Conservation (phyloP, 2,797 vertebrate genomes). For the Cryptoprocta ferox region DNA sequence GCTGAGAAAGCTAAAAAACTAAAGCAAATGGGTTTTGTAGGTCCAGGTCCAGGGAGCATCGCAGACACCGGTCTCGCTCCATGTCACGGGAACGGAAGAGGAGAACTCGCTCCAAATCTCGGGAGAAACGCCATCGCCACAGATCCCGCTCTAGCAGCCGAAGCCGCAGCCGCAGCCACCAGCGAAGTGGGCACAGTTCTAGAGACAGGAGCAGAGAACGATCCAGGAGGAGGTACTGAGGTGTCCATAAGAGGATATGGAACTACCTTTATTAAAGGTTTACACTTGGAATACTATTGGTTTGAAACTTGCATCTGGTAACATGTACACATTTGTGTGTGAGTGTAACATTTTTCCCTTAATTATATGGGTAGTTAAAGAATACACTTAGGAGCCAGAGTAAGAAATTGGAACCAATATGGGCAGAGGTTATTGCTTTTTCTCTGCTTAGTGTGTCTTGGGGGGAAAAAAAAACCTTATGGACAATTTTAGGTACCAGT, state of each 20-base stretch:
- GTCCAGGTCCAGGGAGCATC: constrained; percentile 89
- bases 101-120: constrained; percentile 89
- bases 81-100: constrained; percentile 89
- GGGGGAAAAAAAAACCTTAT: constrained; percentile 46
- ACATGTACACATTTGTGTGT: constrained; percentile 75
- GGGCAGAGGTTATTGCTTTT: constrained; percentile 61
- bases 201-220: constrained; percentile 90
- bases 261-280: constrained; percentile 52
- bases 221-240: constrained; percentile 87
- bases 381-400: constrained; percentile 66
- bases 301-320: constrained; percentile 72
- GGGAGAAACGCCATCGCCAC: constrained; percentile 89
- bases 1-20: neutral
- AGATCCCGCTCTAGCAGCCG: constrained; percentile 88
- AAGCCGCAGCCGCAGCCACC: constrained; percentile 89
- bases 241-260: constrained; percentile 60
- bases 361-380: constrained; percentile 67
- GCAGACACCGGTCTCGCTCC: constrained; percentile 88
- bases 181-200: constrained; percentile 89
- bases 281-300: constrained; percentile 54
- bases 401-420: constrained; percentile 66
- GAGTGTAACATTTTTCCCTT: constrained; percentile 45
- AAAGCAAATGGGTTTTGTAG: constrained; percentile 75
- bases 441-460: constrained; percentile 61
- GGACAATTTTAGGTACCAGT: constrained; percentile 70